Conservation (phyloP, 2,797 vertebrate species). For the Dendrocincla fuliginosa region DNA sequence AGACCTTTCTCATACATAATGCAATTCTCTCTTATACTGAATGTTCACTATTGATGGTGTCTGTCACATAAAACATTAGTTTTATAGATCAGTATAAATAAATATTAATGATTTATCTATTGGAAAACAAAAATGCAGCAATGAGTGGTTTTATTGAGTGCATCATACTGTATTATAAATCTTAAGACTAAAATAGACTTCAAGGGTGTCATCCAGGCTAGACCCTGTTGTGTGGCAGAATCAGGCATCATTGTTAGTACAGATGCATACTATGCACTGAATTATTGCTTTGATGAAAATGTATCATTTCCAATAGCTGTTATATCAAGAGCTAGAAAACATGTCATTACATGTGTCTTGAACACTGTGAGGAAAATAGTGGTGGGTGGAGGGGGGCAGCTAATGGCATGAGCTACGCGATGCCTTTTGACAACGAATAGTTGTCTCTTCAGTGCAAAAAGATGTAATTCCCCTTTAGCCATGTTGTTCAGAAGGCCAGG, state of each 20-base stretch:
- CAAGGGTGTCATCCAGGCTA: neutral
- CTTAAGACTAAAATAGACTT: neutral
- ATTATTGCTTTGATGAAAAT: neutral
- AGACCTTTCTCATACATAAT: neutral
- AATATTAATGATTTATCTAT: neutral
- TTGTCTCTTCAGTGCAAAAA: neutral
- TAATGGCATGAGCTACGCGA: neutral
- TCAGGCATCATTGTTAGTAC: neutral
- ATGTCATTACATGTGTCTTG: neutral
- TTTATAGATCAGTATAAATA: neutral
- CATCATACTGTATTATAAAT: neutral
- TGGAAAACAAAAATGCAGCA: neutral
- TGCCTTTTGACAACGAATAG: neutral
- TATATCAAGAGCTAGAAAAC: neutral
- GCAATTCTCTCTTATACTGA: neutral
- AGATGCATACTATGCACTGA: neutral
- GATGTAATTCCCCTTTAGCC: neutral
- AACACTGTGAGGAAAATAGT: neutral
- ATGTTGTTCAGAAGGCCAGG: neutral
- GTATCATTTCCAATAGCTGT: neutral
- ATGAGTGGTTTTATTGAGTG: neutral
- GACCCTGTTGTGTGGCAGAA: neutral
- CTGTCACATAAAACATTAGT: neutral
- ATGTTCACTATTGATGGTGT: neutral
- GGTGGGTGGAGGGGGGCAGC: neutral